phyloP scores from a whole-genome alignment of 2,113 vertebrate genomes.

The Podarcis muralis region DNA sequence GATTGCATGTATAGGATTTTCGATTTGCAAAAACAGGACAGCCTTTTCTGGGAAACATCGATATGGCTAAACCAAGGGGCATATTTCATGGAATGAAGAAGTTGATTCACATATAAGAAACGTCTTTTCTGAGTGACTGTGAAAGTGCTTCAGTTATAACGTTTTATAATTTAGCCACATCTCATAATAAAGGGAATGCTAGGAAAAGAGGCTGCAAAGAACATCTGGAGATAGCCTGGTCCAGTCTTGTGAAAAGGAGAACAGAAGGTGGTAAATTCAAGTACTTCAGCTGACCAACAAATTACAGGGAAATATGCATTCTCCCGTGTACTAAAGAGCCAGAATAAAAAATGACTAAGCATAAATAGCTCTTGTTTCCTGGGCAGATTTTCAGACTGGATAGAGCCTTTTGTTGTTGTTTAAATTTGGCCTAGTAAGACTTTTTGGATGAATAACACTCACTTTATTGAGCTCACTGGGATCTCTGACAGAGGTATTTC shows the following conservation, averaged over 20 bases:
- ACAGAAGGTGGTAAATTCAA: neutral
- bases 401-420: neutral
- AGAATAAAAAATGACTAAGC: neutral
- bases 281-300: neutral
- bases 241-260: neutral
- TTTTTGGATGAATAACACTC: neutral
- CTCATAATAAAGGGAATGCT: neutral
- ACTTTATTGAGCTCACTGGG: neutral
- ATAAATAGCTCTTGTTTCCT: neutral
- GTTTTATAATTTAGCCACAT: neutral
- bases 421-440: neutral
- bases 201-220: neutral
- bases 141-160: neutral
- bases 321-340: neutral
- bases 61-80: neutral
- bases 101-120: neutral
- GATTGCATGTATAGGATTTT: neutral
- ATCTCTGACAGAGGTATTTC: neutral
- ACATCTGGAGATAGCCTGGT: neutral
- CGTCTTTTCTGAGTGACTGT: no score
- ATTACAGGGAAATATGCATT: neutral
- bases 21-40: neutral
- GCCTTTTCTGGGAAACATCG: neutral
- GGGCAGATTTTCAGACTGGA: neutral
- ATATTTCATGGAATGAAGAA: neutral